phyloP scores from a whole-genome alignment of 2,888 invertebrate genomes.

The Drosophila quinaria region DNA sequence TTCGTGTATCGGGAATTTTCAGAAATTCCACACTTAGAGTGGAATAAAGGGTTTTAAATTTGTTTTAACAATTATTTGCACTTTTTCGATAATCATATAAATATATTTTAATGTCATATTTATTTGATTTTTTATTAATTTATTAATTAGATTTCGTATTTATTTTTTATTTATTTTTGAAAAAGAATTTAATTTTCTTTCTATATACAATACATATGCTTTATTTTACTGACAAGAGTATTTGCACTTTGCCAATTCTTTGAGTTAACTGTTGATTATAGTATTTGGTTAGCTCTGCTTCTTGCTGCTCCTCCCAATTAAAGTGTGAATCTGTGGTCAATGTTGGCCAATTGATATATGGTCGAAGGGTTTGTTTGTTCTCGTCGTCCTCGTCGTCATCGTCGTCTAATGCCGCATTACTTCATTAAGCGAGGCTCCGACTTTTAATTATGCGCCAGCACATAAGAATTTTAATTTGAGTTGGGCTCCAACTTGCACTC shows the following conservation, averaged over 20 bases:
- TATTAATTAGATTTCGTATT: too few relatives aligned
- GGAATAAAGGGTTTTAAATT: too few relatives aligned
- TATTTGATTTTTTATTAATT: too few relatives aligned
- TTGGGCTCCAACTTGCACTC: conserved; percentile 11
- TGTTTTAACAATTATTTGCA: too few relatives aligned
- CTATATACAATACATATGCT: too few relatives aligned
- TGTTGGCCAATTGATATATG: conserved; percentile 59
- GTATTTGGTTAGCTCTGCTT: conserved; percentile 6
- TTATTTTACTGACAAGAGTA: too few relatives aligned
- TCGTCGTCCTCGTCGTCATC: conserved; percentile 29
- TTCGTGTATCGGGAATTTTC: too few relatives aligned
- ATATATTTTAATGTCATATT: too few relatives aligned
- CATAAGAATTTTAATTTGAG: conserved; percentile 80
- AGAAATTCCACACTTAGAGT: too few relatives aligned
- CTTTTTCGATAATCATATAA: too few relatives aligned
- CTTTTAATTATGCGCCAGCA: conserved; percentile 75
- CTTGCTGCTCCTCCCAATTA: not conserved
- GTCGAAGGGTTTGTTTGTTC: conserved; percentile 35
- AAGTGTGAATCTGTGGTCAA: conserved; percentile 50
- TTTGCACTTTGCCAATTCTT: not conserved
- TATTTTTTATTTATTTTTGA: too few relatives aligned
- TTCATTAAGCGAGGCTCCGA: conserved; percentile 68
- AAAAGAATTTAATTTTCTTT: too few relatives aligned
- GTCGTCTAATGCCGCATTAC: conserved; percentile 68
- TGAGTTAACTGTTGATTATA: conserved; percentile 1